Evolutionary conservation across 2,113 vertebrate species (phyloP).

Genomic region (Isurus oxyrinchus): DNA sequence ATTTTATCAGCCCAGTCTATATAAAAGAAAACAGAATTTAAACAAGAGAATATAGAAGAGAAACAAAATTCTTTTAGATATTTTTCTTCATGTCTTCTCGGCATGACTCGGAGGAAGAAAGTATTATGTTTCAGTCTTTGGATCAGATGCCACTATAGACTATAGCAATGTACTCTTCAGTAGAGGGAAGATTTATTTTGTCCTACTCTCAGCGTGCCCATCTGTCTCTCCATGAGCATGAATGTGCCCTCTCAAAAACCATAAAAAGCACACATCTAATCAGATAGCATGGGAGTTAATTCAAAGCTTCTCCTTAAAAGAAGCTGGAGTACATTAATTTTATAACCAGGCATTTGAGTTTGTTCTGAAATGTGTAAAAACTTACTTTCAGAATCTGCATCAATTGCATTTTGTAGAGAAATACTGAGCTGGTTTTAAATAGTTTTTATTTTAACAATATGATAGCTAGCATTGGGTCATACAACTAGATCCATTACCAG

Average conservation of each 20-base stretch:
- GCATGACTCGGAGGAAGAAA: neutral
- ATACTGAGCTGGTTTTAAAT: neutral
- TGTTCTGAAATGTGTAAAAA: constrained; percentile 2
- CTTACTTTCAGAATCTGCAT: neutral
- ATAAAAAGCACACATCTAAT: neutral
- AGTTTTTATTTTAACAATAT: neutral
- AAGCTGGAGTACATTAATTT: neutral
- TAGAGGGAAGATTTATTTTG: neutral
- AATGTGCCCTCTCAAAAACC: neutral
- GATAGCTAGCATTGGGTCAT: neutral
- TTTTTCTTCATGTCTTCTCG: too few species aligned
- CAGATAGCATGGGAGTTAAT: neutral
- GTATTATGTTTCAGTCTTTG: neutral
- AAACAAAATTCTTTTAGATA: too few species aligned
- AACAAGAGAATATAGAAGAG: too few species aligned
- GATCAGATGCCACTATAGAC: neutral
- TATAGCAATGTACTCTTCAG: neutral
- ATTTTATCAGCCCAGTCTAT: too few species aligned
- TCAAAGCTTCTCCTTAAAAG: neutral
- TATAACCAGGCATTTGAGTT: constrained; percentile 14
- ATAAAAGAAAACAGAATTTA: too few species aligned
- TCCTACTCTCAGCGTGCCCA: neutral
- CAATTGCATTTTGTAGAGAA: neutral
- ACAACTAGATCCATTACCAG: neutral
- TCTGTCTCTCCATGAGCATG: neutral